Evolutionary conservation across 2,113 vertebrate species (phyloP).

Genomic region (Aegotheles bennettii): DNA sequence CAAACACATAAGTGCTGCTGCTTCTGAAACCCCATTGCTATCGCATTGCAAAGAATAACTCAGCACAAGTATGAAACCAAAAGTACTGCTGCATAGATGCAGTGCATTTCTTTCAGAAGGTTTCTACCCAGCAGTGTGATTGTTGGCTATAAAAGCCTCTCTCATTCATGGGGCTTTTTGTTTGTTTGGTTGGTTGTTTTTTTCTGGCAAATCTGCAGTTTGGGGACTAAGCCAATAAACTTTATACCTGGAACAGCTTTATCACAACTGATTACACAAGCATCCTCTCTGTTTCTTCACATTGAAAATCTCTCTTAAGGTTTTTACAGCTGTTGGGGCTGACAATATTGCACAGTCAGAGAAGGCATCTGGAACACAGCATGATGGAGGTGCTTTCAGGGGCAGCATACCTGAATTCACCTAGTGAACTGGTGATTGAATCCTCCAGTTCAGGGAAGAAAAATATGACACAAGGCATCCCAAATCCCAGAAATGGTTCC

Average conservation of each 20-base stretch:
- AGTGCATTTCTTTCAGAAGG: neutral
- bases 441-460: neutral
- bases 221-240: neutral
- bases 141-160: neutral
- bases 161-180: neutral
- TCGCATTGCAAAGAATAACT: neutral
- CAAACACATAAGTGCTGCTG: accelerated
- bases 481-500: neutral
- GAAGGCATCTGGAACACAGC: neutral
- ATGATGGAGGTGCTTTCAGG: neutral
- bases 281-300: neutral
- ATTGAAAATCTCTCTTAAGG: neutral
- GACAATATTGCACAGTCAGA: neutral
- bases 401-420: neutral
- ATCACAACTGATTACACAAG: neutral
- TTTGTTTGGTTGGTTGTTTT: no score
- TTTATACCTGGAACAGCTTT: neutral
- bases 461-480: neutral
- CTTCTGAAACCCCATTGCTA: neutral
- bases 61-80: neutral
- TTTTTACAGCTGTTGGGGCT: neutral
- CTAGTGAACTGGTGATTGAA: neutral
- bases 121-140: neutral
- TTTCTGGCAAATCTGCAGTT: neutral
- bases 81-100: neutral